Evolutionary conservation across 2,797 vertebrate species (phyloP).

Genomic region (Phoebastria nigripes): DNA sequence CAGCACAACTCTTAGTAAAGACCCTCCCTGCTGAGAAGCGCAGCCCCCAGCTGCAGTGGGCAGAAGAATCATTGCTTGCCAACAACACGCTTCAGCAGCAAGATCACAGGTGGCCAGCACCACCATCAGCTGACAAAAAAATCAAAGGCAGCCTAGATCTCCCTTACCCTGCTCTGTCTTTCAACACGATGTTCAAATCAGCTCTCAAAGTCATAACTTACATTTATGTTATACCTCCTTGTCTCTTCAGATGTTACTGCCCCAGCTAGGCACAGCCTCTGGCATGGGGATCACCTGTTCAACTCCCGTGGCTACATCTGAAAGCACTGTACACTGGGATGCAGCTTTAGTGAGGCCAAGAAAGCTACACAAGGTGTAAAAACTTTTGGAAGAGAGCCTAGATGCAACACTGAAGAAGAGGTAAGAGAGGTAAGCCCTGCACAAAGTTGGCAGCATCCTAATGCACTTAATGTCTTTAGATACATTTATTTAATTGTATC

Average conservation of each 20-base stretch:
- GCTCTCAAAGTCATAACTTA: neutral
- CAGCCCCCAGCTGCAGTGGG: neutral
- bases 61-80: neutral
- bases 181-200: neutral
- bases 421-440: neutral
- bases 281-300: neutral
- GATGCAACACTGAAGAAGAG: neutral
- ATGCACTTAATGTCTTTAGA: neutral
- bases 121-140: neutral
- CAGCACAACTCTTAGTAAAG: neutral
- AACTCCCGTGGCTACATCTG: neutral
- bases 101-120: neutral
- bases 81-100: neutral
- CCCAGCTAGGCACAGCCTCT: neutral
- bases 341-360: neutral
- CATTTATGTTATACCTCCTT: neutral
- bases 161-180: neutral
- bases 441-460: neutral
- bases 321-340: neutral
- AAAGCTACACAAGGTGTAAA: accelerated
- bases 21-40: neutral
- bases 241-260: neutral
- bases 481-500: neutral
- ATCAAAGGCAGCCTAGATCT: neutral
- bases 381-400: neutral